Evolutionary conservation across 1,140 invertebrate genomes (phyloP), one percentile per base, ranked within the genome.

Genomic region (Papilio glaucus): DNA sequence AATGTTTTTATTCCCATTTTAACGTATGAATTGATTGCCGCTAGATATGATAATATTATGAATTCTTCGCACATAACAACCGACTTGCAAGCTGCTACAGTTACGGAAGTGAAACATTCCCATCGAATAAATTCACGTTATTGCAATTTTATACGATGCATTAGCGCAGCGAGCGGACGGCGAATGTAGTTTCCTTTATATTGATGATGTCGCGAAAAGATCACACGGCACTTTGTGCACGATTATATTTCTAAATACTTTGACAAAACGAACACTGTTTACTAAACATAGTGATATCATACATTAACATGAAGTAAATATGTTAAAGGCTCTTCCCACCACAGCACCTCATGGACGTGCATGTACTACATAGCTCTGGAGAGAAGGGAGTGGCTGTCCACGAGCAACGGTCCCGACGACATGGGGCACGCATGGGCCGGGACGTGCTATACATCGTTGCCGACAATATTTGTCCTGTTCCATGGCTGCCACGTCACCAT

Each of bases 61-160:
- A 53, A 53, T 53, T 18, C 9, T 53, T 13, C 9, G 9, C 49
- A 24, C 49, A 1, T 57, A 57, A 57, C 49, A 21, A 24, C 12
- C 21, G 4, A 26, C 18, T 57, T 18, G 24, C 24, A 57, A 57
- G 10, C 49, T 57, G 49, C 24, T 57, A 24, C 24, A 45, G 42
- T 1, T 12, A 12, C 49, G 24, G 42, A 53, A 53, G 18, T 57
- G 49, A 57, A 24, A 57, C 49, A 57, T 57, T 24, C 18, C 21
- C 9, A 10, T 24, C 6, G 18, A 57, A 57, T 57, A 57, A 57
- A 57, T 57, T 57, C 18, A 57, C 24, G 21, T 57, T 57, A 57
- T 57, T 57, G 15, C 21, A 57, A 57, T 57, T 57, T 57, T 57
- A 57, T 57, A 57, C 18, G 4, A 57, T 18, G 49, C 49, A 57